Conservation (phyloP, 2,113 vertebrate species). For the Gallinago undulata region DNA sequence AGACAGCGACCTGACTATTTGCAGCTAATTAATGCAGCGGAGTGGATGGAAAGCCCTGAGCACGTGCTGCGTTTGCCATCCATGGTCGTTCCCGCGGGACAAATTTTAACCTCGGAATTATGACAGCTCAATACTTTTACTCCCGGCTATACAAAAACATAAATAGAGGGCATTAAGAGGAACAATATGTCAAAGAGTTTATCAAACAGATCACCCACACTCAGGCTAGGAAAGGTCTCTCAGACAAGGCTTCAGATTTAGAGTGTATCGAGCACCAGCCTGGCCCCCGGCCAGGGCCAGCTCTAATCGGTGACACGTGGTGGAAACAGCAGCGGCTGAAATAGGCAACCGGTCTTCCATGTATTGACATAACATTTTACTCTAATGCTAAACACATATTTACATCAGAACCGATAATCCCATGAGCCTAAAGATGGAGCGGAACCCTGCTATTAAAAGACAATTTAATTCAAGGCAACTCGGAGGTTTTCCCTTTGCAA, state of each 20-base stretch:
- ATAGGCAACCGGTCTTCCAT: neutral
- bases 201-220: neutral
- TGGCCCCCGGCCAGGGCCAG: neutral
- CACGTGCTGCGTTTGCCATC: neutral
- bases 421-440: neutral
- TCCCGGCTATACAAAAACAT: neutral
- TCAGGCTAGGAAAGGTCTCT: neutral
- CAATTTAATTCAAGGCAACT: neutral
- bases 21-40: neutral
- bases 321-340: neutral
- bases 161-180: neutral
- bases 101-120: neutral
- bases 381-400: slow-evolving; percentile 13
- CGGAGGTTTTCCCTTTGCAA: neutral
- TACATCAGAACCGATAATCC: neutral
- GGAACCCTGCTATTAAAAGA: slow-evolving; percentile 7
- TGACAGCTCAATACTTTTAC: neutral
- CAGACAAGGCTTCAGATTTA: neutral
- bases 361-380: slow-evolving; percentile 4
- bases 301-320: neutral
- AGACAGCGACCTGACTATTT: neutral
- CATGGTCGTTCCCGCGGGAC: neutral
- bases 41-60: neutral
- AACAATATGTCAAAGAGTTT: neutral
- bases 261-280: neutral